These are phyloP conservation scores for Drosophila seclusa DNA, from an alignment of 2,888 invertebrate genomes.

Conservation along the genomic window DNA sequence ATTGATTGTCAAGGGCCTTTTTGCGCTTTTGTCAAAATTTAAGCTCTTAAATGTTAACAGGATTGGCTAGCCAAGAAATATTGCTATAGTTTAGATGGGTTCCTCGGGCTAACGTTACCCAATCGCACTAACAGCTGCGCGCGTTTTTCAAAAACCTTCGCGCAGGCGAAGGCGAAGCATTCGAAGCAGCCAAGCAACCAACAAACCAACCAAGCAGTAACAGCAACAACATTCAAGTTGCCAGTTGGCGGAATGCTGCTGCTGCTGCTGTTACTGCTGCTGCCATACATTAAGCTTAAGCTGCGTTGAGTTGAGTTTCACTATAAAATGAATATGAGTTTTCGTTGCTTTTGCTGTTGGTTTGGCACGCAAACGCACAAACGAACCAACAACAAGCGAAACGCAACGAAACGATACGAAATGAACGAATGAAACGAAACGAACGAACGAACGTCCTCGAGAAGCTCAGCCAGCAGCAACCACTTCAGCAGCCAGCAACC, in stretches of 20 bases:
- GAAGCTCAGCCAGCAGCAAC: constrained; percentile 67
- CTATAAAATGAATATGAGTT: constrained; percentile 77
- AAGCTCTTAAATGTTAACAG: neutral
- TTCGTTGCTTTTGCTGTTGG: constrained; percentile 63
- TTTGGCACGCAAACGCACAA: constrained; percentile 78
- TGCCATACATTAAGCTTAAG: constrained; percentile 68
- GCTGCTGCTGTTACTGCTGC: constrained; percentile 31
- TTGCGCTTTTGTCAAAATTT: neutral
- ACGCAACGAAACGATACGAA: constrained; percentile 39
- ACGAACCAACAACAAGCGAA: constrained; percentile 40
- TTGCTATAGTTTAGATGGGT: constrained; percentile 8
- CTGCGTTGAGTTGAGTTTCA: constrained; percentile 69
- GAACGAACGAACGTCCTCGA: constrained; percentile 74
- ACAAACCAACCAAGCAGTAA: constrained; percentile 40
- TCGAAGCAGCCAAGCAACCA: constrained; percentile 41
- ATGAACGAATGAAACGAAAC: constrained; percentile 35
- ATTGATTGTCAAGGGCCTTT: neutral
- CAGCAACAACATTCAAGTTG: constrained; percentile 56
- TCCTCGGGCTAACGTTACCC: constrained; percentile 19
- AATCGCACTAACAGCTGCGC: constrained; percentile 51
- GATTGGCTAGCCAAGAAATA: neutral
- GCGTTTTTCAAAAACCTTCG: constrained; percentile 61
- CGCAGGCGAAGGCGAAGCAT: constrained; percentile 64
- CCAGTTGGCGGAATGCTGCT: constrained; percentile 58
- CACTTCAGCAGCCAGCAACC: constrained; percentile 49